Conservation (phyloP, 2,113 vertebrate species). For the Puntigrus tetrazona region DNA sequence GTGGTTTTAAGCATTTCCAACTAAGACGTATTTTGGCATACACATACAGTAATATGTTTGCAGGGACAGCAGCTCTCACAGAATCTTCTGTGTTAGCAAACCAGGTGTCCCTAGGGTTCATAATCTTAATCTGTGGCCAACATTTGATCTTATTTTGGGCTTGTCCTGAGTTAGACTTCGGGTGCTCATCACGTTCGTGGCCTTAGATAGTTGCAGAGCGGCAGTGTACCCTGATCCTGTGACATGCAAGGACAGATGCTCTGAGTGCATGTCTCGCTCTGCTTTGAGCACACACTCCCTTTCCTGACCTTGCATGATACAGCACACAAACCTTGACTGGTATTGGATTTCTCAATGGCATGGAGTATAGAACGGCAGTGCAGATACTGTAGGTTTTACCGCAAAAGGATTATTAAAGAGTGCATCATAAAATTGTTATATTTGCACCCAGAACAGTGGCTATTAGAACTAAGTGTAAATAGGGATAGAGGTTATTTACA, state of each 20-base stretch:
- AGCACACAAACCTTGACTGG: neutral
- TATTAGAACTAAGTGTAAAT: too few relatives aligned
- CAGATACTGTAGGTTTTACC: neutral
- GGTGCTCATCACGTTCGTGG: neutral
- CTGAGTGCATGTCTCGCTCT: neutral
- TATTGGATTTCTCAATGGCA: neutral
- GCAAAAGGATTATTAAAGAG: neutral
- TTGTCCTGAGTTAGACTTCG: neutral
- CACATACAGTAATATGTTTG: neutral
- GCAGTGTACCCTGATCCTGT: conserved; percentile 16
- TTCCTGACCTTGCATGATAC: neutral
- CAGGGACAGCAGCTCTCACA: neutral
- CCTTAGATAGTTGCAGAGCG: neutral
- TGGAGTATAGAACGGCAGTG: neutral
- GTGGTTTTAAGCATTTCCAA: neutral
- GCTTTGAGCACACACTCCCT: neutral
- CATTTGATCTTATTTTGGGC: conserved; percentile 4
- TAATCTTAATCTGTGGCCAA: neutral
- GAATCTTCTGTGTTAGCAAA: neutral
- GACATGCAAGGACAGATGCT: conserved; percentile 32
- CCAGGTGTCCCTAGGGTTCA: conserved; percentile 9
- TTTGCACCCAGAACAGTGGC: too few relatives aligned
- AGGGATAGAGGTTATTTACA: too few relatives aligned
- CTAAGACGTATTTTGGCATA: neutral
- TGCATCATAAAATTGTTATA: neutral